phyloP scores from a whole-genome alignment of 2,113 vertebrate genomes.

The Ceyx melanurus region DNA sequence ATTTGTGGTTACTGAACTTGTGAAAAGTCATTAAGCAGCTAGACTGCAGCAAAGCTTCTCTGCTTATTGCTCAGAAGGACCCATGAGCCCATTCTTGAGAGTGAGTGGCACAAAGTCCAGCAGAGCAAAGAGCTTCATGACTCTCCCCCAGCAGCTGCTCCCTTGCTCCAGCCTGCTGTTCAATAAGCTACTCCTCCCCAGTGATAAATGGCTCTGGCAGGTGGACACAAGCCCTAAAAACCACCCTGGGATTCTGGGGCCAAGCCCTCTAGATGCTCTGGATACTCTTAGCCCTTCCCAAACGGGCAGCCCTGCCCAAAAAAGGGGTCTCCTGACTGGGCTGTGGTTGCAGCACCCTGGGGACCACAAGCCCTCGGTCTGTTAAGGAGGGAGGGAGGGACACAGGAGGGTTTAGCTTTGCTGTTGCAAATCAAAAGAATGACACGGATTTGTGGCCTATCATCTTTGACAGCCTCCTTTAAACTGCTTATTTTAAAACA shows the following conservation, averaged over 20 bases:
- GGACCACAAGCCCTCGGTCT: background rate
- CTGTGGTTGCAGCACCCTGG: fast-evolving
- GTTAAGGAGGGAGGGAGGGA: background rate
- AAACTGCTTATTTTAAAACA: conserved; percentile 70
- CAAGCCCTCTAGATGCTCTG: background rate
- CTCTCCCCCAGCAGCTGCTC: background rate
- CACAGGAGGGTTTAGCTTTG: background rate
- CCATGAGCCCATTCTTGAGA: background rate
- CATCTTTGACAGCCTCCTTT: conserved; percentile 56
- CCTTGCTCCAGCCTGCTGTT: background rate
- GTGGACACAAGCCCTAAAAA: background rate
- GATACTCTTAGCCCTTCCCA: fast-evolving
- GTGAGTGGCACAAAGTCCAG: background rate
- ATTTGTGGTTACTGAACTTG: background rate
- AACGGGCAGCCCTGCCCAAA: background rate
- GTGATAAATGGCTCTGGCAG: background rate
- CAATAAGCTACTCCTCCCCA: background rate
- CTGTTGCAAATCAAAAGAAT: conserved; percentile 41
- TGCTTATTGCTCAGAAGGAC: background rate
- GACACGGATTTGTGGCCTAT: conserved; percentile 63
- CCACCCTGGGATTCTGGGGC: background rate
- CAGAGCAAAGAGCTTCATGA: background rate
- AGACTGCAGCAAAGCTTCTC: background rate
- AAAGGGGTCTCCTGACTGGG: background rate
- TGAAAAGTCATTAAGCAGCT: background rate